A percentile compares a stretch with the other conserved stretches of the same genome.
Conservation (phyloP, 2,888 invertebrate genomes). For the Netelia virgata region DNA sequence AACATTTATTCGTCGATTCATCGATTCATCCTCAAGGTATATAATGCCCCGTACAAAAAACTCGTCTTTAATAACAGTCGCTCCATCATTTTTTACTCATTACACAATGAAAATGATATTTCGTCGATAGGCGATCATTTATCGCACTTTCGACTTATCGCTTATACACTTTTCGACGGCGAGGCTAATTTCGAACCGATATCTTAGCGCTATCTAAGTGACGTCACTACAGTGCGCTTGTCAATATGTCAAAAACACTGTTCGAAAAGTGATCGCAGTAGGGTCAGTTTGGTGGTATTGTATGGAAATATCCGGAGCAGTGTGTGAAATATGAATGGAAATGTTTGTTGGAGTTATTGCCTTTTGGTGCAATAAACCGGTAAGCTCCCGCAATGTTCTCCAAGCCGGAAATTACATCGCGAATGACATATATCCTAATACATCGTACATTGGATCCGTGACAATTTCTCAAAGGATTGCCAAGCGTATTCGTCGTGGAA, state of each 20-base stretch:
- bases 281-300: too few relatives aligned
- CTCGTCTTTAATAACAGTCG: conserved; percentile 1
- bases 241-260: too few relatives aligned
- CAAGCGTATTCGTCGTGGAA: conserved; percentile 30
- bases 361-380: background rate
- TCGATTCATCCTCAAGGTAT: conserved; percentile 43
- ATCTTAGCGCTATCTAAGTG: too few relatives aligned
- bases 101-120: conserved; percentile 18
- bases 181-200: too few relatives aligned
- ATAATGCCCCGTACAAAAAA: conserved; percentile 60
- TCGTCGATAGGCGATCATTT: background rate
- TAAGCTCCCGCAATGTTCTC: background rate
- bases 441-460: background rate
- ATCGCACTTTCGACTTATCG: background rate
- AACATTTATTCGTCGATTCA: conserved; percentile 31
- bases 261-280: too few relatives aligned
- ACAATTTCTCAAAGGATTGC: conserved; percentile 1
- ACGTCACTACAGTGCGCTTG: too few relatives aligned
- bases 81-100: background rate
- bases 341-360: background rate
- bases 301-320: background rate
- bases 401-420: conserved; percentile 6
- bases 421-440: background rate
- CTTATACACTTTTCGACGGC: too few relatives aligned
- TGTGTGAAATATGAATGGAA: background rate